phyloP scores from a whole-genome alignment of 2,797 vertebrate genomes.

The Agapornis canus region DNA sequence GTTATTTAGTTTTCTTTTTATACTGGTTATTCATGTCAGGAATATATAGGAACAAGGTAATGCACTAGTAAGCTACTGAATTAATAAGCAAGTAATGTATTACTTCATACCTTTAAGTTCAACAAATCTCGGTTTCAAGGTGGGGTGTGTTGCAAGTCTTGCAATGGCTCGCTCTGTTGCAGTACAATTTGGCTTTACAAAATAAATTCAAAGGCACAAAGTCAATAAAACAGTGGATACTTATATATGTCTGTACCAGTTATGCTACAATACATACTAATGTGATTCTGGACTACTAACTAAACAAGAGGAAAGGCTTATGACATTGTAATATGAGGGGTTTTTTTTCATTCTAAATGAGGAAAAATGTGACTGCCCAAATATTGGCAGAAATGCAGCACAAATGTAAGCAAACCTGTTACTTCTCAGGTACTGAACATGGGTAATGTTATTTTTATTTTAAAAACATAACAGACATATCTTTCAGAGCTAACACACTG shows the following conservation, averaged over 20 bases:
- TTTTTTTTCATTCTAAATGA: neutral
- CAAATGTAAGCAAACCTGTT: neutral
- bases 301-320: neutral
- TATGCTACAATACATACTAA: neutral
- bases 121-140: conserved; percentile 86
- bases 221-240: neutral
- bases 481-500: neutral
- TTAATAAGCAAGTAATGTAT: neutral
- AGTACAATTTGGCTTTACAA: conserved; percentile 78
- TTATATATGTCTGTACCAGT: neutral
- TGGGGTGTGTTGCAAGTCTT: conserved; percentile 86
- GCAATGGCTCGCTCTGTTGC: conserved; percentile 85
- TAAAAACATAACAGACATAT: neutral
- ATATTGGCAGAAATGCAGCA: fast-evolving
- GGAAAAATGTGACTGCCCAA: neutral
- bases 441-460: neutral
- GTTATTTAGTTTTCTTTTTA: neutral
- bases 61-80: neutral
- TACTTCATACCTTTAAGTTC: conserved; percentile 80
- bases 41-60: neutral
- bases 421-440: neutral
- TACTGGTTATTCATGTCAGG: neutral
- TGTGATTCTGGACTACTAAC: neutral
- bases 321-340: neutral
- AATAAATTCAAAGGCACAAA: neutral